These are phyloP conservation scores for Zonotrichia leucophrys DNA, from an alignment of 2,113 vertebrate species.

Conservation along the genomic window DNA sequence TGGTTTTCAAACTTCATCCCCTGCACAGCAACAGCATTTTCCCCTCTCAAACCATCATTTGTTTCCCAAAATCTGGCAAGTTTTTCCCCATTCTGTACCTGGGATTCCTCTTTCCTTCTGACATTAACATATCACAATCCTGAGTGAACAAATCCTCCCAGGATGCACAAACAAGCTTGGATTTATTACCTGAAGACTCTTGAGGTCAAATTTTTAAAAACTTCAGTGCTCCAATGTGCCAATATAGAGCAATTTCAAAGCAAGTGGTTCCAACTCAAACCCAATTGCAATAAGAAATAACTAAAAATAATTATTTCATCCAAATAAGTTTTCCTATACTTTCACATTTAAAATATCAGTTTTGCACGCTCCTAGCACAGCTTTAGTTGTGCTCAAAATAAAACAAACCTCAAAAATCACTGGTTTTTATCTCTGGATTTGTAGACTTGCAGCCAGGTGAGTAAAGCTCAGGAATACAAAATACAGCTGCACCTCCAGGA, in stretches of 20 bases:
- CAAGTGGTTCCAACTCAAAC: background rate
- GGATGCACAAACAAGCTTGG: background rate
- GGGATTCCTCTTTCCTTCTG: background rate
- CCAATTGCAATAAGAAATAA: background rate
- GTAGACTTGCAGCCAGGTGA: accelerated
- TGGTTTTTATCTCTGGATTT: no score
- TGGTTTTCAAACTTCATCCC: background rate
- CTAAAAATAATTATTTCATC: accelerated
- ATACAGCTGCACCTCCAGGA: background rate
- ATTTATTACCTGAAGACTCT: background rate
- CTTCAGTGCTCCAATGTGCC: background rate
- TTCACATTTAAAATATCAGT: background rate
- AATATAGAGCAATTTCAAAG: background rate
- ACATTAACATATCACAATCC: background rate
- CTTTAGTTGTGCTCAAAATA: background rate
- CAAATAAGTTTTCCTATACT: accelerated
- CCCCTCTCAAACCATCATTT: background rate
- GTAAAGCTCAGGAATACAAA: background rate
- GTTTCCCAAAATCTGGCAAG: background rate
- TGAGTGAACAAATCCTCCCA: background rate
- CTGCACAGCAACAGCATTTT: background rate
- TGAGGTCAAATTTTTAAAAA: background rate
- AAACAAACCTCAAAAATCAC: background rate
- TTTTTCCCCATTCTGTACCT: background rate
- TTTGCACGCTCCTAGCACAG: background rate